Conservation (phyloP, 2,113 vertebrate genomes). For the Pseudorhombus dupliciocellatus region DNA sequence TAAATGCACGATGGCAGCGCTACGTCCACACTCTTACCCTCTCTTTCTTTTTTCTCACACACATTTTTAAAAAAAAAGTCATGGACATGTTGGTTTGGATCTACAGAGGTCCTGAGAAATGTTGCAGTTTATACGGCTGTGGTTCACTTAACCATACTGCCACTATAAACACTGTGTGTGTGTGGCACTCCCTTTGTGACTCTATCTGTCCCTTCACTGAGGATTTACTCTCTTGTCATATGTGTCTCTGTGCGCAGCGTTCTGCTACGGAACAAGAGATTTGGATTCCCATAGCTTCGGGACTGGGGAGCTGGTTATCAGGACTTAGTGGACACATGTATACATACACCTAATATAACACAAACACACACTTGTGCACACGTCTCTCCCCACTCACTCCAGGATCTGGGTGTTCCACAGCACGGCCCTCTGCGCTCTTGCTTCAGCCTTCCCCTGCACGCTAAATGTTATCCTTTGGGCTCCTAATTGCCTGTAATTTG, state of each 20-base stretch:
- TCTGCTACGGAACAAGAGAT: conserved; percentile 29
- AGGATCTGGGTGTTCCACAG: conserved; percentile 79
- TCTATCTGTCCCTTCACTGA: conserved; percentile 31
- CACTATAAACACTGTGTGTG: conserved; percentile 58
- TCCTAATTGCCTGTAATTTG: conserved; percentile 82
- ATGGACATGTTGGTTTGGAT: conserved; percentile 42
- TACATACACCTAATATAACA: conserved; percentile 48
- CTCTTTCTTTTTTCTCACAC: not conserved
- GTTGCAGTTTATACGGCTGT: conserved; percentile 46
- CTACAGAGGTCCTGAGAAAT: conserved; percentile 39
- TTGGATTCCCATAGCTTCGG: conserved; percentile 41
- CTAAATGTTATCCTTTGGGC: conserved; percentile 83
- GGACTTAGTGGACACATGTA: conserved; percentile 72
- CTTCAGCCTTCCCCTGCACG: conserved; percentile 64
- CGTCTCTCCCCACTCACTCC: conserved; percentile 27
- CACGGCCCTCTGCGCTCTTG: conserved; percentile 62
- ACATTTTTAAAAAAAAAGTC: not conserved
- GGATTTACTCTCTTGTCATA: conserved; percentile 10
- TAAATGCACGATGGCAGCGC: conserved; percentile 57
- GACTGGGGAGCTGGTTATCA: conserved; percentile 54
- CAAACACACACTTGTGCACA: conserved; percentile 36
- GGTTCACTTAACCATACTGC: conserved; percentile 49
- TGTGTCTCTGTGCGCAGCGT: conserved; percentile 26
- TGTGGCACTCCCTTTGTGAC: conserved; percentile 56
- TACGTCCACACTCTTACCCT: conserved; percentile 15